Conservation (phyloP, 2,797 vertebrate genomes). For the Sphenodon punctatus region DNA sequence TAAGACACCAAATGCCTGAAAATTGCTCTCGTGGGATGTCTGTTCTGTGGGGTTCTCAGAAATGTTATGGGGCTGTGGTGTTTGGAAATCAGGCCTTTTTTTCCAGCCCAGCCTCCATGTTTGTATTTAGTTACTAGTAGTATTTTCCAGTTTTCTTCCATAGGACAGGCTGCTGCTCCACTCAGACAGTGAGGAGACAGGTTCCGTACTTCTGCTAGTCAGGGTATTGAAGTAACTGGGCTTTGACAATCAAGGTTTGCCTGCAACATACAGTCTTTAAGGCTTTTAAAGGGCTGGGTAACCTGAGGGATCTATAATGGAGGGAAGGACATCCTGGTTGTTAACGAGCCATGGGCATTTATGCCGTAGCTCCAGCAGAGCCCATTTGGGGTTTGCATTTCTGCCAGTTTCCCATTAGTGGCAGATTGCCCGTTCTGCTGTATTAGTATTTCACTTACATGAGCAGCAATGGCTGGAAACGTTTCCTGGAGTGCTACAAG, state of each 20-base stretch:
- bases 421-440: neutral
- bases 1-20: no score
- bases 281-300: fast-evolving
- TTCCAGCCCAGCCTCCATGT: no score
- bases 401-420: neutral
- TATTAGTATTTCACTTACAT: neutral
- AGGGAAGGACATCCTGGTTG: neutral
- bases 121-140: no score
- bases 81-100: no score
- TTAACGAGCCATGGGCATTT: neutral
- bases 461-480: neutral
- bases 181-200: neutral
- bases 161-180: no score
- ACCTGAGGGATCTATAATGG: fast-evolving
- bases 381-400: neutral
- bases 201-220: neutral
- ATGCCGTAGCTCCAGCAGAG: no score
- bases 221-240: fast-evolving
- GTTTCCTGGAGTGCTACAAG: neutral
- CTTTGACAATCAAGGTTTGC: fast-evolving
- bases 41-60: no score
- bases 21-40: no score
- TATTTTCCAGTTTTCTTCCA: no score
- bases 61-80: no score
- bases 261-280: fast-evolving